Evolutionary conservation across 2,888 invertebrate genomes (phyloP), one percentile per base, ranked within the genome.

Genomic region (Argynnis bischoffii): DNA sequence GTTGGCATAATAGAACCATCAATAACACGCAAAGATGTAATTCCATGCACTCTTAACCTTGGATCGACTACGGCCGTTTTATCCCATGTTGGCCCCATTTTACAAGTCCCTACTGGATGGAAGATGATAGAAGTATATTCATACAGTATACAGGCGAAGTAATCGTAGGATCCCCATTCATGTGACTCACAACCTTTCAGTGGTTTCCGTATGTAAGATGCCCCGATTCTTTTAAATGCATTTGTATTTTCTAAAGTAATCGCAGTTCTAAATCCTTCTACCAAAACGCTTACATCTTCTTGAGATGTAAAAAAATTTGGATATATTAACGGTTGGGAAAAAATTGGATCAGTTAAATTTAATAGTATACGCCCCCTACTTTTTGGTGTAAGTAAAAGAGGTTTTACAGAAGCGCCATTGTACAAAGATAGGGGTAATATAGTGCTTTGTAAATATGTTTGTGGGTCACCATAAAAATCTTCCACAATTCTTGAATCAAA

Each of bases 301-400:
- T 93, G 89, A n/a, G 94, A 93, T 0, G 93, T 93, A 67, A 95
- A 95, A 66, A 95, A 95, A 74, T 94, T 95, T 0, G 97, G 94
- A 77, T 95, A 95, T 73, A 98, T 95, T 65, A 95, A 83, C 0
- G 97, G 97, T 60, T 93, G 93, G 0, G 96, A 95, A 79, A 94
- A 94, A 64, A 95, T 79, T 0, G 97, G 97, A 87, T 97, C 95
- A 0, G 94, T 94, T 0, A 93, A 87, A 75, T 95, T 95, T 1
- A 98, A 84, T 68, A 91, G 78, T 15, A 96, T 81, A 59, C 86
- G 90, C 0, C 96, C 96, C 81, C 94, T 88, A 74, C 95, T 96
- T 78, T 93, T 93, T 0, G 96, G 96, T 55, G 89, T 86, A 26
- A 96, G 80, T 6, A 96, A 78, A 60, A 95, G 93, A 0, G 96